A percentile compares a stretch with the other conserved stretches of the same genome.
Conservation (phyloP, 1,140 invertebrate species). For the Rhagoletis pomonella region DNA sequence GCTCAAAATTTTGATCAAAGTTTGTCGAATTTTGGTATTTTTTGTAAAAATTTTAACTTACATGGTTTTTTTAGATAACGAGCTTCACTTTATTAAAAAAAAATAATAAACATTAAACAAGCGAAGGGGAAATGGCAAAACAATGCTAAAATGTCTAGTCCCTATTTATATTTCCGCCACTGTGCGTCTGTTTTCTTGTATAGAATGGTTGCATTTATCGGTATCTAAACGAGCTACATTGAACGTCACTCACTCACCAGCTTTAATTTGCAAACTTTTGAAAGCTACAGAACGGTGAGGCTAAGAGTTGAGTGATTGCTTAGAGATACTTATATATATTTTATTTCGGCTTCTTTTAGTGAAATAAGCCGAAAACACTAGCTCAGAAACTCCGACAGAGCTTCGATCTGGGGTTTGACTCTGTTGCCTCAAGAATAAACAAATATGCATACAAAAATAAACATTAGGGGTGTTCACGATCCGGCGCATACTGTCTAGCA, state of each 20-base stretch:
- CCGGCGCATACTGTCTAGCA: too few relatives aligned
- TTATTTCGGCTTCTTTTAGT: background rate
- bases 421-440: background rate
- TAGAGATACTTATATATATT: background rate
- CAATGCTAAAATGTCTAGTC: too few relatives aligned
- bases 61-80: too few relatives aligned
- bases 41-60: too few relatives aligned
- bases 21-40: too few relatives aligned
- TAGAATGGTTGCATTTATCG: background rate
- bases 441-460: background rate
- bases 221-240: background rate
- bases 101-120: too few relatives aligned
- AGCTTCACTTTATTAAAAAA: too few relatives aligned
- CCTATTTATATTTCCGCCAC: too few relatives aligned
- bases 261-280: background rate
- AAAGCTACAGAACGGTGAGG: background rate
- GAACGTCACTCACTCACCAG: background rate
- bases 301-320: background rate
- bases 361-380: constrained; percentile 2
- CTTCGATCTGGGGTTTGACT: background rate
- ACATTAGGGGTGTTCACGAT: too few relatives aligned
- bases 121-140: too few relatives aligned
- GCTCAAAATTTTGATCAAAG: too few relatives aligned
- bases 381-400: background rate
- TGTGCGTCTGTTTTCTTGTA: too few relatives aligned